Evolutionary conservation across 2,797 vertebrate species (phyloP).

Genomic region (Glossophaga mutica): DNA sequence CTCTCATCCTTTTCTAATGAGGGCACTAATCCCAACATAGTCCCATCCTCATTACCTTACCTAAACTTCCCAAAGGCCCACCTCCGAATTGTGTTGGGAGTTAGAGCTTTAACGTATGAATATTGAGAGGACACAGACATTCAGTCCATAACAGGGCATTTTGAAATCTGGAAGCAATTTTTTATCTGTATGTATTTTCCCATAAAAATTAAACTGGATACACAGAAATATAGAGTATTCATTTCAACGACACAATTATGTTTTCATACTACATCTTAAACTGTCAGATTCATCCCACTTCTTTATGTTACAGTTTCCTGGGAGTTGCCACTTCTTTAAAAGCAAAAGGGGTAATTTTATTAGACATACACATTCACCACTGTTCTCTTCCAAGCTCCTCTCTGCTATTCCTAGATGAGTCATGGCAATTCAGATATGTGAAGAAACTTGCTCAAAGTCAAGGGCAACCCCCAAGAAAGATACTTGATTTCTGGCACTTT

Average conservation of each 20-base stretch:
- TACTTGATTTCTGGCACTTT: neutral
- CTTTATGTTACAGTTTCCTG: neutral
- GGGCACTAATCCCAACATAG: neutral
- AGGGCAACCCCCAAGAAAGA: neutral
- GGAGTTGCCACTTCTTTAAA: neutral
- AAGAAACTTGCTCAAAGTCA: neutral
- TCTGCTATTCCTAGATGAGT: neutral
- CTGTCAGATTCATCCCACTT: neutral
- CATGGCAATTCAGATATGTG: neutral
- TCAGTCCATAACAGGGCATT: neutral
- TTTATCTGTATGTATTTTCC: neutral
- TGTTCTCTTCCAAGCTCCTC: neutral
- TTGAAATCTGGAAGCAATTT: neutral
- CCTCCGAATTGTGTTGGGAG: neutral
- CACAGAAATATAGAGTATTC: neutral
- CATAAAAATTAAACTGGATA: neutral
- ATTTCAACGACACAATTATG: neutral
- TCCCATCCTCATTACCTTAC: neutral
- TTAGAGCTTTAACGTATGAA: neutral
- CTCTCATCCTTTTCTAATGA: neutral
- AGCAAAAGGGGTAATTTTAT: neutral
- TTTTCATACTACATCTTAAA: neutral
- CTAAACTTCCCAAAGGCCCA: neutral
- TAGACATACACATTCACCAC: neutral
- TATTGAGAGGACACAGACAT: neutral